A percentile compares a stretch with the other conserved stretches of the same genome.
Evolutionary conservation across 2,797 vertebrate species (phyloP).

Genomic region (Micrastur ruficollis): DNA sequence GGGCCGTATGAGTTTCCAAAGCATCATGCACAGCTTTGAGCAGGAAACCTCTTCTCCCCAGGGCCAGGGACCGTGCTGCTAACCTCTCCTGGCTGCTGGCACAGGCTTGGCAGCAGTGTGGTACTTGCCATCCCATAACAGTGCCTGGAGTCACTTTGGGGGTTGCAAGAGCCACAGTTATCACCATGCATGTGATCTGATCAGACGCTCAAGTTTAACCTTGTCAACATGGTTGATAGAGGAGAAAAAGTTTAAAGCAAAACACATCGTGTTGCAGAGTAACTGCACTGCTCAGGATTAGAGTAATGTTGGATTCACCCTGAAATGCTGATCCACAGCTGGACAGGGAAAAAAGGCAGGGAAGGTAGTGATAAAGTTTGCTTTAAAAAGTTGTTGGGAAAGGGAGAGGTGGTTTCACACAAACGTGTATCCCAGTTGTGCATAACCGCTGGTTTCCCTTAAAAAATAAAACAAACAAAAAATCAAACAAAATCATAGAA

Average conservation of each 20-base stretch:
- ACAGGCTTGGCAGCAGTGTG: neutral
- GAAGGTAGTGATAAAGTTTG: neutral
- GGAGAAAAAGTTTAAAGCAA: neutral
- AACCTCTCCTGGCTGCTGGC: neutral
- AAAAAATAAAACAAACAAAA: neutral
- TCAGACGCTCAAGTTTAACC: neutral
- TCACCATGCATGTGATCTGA: rapidly evolving
- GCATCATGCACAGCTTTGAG: neutral
- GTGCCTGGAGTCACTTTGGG: neutral
- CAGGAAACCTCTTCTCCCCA: neutral
- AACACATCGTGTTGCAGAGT: neutral
- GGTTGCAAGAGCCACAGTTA: neutral
- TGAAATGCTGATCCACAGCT: neutral
- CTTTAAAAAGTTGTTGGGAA: neutral
- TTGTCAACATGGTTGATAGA: rapidly evolving
- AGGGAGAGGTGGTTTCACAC: neutral
- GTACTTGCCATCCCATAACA: too few relatives aligned
- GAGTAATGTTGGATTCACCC: neutral
- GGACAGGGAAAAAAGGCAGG: neutral
- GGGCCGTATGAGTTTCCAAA: neutral
- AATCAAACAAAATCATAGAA: neutral
- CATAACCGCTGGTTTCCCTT: rapidly evolving
- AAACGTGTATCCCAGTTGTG: neutral
- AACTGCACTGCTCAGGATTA: neutral
- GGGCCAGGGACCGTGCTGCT: neutral